Percentiles rank a stretch among this genome's conserved stretches.
These are phyloP conservation scores for Pollimyrus isidori DNA, from an alignment of 2,113 vertebrate species.

Conservation along the genomic window DNA sequence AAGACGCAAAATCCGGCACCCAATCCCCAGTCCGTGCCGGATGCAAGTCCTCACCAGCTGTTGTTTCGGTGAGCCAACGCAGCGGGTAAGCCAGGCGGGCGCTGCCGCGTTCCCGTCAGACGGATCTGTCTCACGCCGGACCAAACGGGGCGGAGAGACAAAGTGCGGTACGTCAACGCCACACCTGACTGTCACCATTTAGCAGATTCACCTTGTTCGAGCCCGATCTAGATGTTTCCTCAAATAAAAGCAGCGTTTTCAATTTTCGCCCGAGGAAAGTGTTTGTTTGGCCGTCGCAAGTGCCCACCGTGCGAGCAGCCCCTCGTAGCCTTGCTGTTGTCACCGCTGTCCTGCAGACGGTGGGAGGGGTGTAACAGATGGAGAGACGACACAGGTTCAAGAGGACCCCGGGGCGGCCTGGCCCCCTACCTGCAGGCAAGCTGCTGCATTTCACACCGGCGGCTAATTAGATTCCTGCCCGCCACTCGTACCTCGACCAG, in stretches of 20 bases:
- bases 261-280: not conserved
- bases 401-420: constrained; percentile 9
- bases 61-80: not conserved
- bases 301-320: not conserved
- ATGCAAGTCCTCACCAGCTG: not conserved
- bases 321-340: not conserved
- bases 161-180: not conserved
- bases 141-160: not conserved
- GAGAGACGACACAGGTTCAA: not conserved
- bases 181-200: not conserved
- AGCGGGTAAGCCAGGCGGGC: not conserved
- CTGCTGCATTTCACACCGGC: constrained; percentile 15
- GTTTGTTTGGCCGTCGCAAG: not conserved
- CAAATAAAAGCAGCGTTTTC: not conserved
- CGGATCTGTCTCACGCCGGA: not conserved
- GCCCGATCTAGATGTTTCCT: not conserved
- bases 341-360: not conserved
- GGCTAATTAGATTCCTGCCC: constrained; percentile 10
- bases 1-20: not conserved
- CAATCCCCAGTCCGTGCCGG: not conserved
- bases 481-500: not conserved
- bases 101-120: not conserved
- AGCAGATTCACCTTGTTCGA: not conserved
- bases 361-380: constrained; percentile 4
- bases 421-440: not conserved